Base-by-base conservation (phyloP, 2,888 invertebrate genomes). In the Coremacera marginata region DNA sequence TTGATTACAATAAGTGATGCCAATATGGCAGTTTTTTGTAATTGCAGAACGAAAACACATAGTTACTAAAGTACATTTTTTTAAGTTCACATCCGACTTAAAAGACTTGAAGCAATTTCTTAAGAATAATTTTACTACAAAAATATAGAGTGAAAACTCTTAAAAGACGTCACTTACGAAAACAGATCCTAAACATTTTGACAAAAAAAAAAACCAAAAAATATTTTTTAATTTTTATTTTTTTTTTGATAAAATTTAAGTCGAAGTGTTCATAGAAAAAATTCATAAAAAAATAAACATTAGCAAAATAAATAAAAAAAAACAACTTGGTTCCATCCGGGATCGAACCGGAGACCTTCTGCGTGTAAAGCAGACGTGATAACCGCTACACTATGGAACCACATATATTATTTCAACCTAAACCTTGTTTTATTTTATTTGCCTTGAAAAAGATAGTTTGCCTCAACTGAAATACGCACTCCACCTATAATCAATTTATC, bases 311-410 rank as follows among this genome's bases (percentile, higher is more conserved):
- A 79, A 63, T 71, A 78, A 78, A 22, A 52, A 52, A 76, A 4
- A 60, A 57, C 19, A 3, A 70, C 76, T 63, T 88, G 88, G 88
- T 88, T 88, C 88, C 88, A 88, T 88, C 88, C 88, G 86, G 88
- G 88, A 88, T 88, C 89, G 89, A 89, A 89, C 89, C 87, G 89
- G 89, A 89, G 89, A 89, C 89, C 89, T 89, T 89, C 89, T 89
- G 89, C 89, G 89, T 89, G 89, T 89, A 89, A 89, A 89, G 89
- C 89, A 89, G 89, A 89, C 89, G 89, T 89, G 89, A 89, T 89
- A 89, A 89, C 89, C 89, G 89, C 89, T 89, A 89, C 89, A 89
- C 89, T 89, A 89, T 89, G 89, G 88, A 89, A 89, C 89, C 89
- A 83, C 70, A 31, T 82, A 74, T 0, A 0, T 0, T 0, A 0